Base-by-base conservation (phyloP, 2,888 invertebrate species). In the Pollenia angustigena region DNA sequence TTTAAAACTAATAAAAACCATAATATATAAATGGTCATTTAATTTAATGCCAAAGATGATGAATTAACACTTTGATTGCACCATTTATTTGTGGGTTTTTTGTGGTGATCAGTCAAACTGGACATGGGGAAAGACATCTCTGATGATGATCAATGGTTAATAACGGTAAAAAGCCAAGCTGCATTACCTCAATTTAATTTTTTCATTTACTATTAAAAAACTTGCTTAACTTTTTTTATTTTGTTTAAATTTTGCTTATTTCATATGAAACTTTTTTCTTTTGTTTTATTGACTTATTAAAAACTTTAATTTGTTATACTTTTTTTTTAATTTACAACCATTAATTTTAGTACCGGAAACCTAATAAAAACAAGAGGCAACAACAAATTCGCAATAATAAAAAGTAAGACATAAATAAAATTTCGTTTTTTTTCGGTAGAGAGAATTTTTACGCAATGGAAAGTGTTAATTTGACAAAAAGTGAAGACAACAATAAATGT, bases 291-390 rank as follows among this genome's bases (percentile, higher is more conserved):
- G 62, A 44, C 42, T 44, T 66, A 23, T 10, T 18, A 56, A 56
- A 48, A 14, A 48, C 3, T 44, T 48, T 48, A 23, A 66, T 48
- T 48, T 48, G 66, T 48, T 48, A 48, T n/a, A 44, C 11, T 58
- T 32, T 23, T 23, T 69, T 11, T 48, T 72, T 23, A 48, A 58
- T 48, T 74, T 60, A 40, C 40, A 60, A 48, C n/a, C 40, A 40
- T 74, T 48, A 48, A 60, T 40, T 74, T 60, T 60, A 32, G 6
- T 60, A 50, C 60, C 48, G 60, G 74, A 74, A 74, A 74, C n/a
- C 2, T 48, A 10, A 10, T 11, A 32, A 69, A 52, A 8, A 50
- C 4, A 18, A 69, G 50, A 16, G 40, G 11, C 7, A 64, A 64
- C 44, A 14, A 42, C 62, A 42, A 62, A n/a, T 44, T 62, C 14